These are phyloP conservation scores for Heptranchias perlo DNA, from an alignment of 2,113 vertebrate genomes.

Conservation along the genomic window DNA sequence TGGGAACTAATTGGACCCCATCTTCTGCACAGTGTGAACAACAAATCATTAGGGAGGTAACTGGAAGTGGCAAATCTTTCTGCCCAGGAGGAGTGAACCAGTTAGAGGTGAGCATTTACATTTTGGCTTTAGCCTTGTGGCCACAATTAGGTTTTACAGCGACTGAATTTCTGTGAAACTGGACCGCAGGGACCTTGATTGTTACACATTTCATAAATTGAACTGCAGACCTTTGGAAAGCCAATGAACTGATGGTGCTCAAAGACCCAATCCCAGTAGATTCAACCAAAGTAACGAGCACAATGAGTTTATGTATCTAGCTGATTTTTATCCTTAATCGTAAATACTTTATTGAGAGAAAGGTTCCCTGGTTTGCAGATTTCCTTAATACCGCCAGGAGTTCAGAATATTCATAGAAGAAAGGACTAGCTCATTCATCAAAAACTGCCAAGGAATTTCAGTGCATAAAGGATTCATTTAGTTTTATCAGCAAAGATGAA, in stretches of 20 bases:
- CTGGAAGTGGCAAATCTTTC: not conserved
- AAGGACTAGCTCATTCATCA: not conserved
- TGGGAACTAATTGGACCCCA: not conserved
- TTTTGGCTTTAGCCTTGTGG: conserved; percentile 1
- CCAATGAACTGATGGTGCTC: not conserved
- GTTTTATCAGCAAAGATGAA: not conserved
- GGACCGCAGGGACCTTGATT: not conserved
- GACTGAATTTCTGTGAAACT: not conserved
- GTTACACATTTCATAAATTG: not conserved
- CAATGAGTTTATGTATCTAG: not conserved
- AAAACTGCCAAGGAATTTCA: not conserved
- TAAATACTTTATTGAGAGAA: not conserved
- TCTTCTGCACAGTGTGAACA: not conserved
- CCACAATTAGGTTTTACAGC: not conserved
- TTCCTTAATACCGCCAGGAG: not conserved
- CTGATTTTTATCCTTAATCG: not conserved
- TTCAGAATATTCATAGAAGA: not conserved
- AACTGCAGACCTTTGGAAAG: not conserved
- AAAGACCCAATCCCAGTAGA: not conserved
- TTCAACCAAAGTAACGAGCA: not conserved
- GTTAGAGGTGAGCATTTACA: conserved; percentile 7
- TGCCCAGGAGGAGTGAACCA: not conserved
- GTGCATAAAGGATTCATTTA: conserved; percentile 25
- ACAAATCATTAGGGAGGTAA: not conserved
- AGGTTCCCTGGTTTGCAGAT: not conserved